These are phyloP conservation scores for Aphodius granarius DNA, from an alignment of 2,888 invertebrate genomes.

Conservation along the genomic window DNA sequence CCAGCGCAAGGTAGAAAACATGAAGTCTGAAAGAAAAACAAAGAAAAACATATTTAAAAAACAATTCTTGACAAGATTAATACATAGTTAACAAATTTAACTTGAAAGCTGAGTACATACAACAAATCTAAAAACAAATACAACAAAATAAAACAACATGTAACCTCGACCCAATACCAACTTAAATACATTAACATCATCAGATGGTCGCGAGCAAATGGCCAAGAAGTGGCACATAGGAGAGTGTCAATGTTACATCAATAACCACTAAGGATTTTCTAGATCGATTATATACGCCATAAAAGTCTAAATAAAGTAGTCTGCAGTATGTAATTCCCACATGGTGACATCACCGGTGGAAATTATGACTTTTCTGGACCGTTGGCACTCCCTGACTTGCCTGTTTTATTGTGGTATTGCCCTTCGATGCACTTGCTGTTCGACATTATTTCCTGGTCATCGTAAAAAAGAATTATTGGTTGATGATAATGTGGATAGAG, in stretches of 20 bases:
- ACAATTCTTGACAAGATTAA: not conserved
- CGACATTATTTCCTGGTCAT: not conserved
- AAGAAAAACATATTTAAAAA: not conserved
- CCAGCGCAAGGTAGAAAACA: not conserved
- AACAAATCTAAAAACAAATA: not conserved
- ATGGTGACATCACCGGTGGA: not conserved
- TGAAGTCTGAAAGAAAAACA: not conserved
- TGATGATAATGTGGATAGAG: not conserved
- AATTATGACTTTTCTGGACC: not conserved
- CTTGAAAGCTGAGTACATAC: no score
- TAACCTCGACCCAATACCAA: not conserved
- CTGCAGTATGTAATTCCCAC: not conserved
- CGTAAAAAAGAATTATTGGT: not conserved
- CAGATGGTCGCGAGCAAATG: not conserved
- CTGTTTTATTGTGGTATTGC: not conserved
- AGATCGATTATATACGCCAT: not conserved
- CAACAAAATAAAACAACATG: not conserved
- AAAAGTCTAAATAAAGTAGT: not conserved
- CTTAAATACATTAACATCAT: not conserved
- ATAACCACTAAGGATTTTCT: not conserved
- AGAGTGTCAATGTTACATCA: conserved; percentile 10
- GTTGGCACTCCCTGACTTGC: not conserved
- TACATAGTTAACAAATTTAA: no score
- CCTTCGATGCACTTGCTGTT: not conserved
- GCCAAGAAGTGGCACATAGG: conserved; percentile 1